A percentile compares a stretch with the other conserved stretches of the same genome.
These are phyloP conservation scores for Pristionchus entomophagus DNA, from an alignment of 2,888 invertebrate genomes.

Conservation along the genomic window DNA sequence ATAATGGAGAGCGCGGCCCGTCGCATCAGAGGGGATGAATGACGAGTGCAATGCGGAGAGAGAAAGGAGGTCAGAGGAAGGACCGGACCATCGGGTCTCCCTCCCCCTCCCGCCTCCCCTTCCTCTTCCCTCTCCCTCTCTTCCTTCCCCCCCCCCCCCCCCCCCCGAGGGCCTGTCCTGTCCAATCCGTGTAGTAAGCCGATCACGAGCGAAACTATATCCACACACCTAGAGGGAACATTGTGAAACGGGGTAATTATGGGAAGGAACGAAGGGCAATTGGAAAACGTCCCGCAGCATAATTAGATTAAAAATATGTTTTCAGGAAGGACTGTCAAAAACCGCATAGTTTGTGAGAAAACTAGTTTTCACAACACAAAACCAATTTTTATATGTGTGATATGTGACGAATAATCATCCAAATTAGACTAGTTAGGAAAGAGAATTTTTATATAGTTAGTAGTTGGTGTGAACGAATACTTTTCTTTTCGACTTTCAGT, in stretches of 20 bases:
- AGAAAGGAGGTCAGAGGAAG: conserved; percentile 44
- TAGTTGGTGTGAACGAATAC: too few relatives aligned
- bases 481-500: too few relatives aligned
- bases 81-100: conserved; percentile 44
- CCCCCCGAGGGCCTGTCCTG: conserved; percentile 19
- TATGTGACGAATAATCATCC: too few relatives aligned
- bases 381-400: too few relatives aligned
- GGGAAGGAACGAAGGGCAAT: too few relatives aligned
- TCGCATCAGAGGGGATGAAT: conserved; percentile 40
- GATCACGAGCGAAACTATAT: conserved; percentile 40
- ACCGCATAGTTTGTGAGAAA: too few relatives aligned
- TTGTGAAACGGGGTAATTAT: conserved; percentile 14
- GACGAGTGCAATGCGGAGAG: conserved; percentile 44
- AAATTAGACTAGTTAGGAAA: too few relatives aligned
- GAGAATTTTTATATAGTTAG: too few relatives aligned
- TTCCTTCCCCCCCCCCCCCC: not conserved
- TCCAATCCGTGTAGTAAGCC: conserved; percentile 23
- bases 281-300: too few relatives aligned
- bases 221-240: conserved; percentile 8
- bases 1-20: conserved; percentile 18
- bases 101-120: conserved; percentile 16
- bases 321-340: too few relatives aligned
- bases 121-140: not conserved
- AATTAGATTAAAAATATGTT: too few relatives aligned
- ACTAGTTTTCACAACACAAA: too few relatives aligned